Conservation (phyloP, 2,797 vertebrate species). For the Tadarida brasiliensis region DNA sequence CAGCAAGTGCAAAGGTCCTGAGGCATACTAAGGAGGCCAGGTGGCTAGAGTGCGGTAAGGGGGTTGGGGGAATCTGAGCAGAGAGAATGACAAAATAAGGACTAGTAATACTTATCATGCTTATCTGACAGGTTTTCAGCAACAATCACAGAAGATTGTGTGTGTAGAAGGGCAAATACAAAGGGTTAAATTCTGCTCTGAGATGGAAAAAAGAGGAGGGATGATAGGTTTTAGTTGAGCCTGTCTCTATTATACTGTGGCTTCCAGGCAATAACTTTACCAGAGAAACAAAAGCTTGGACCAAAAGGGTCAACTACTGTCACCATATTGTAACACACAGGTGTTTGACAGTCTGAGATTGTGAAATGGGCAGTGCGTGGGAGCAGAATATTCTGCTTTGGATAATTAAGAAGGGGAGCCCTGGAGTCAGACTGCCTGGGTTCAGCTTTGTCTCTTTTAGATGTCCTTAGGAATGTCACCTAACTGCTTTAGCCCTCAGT, state of each 20-base stretch:
- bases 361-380: not conserved
- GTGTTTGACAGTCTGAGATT: slow-evolving; percentile 1
- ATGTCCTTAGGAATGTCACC: slow-evolving; percentile 54
- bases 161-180: not conserved
- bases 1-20: not conserved
- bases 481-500: not conserved
- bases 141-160: not conserved
- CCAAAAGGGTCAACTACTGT: slow-evolving; percentile 43
- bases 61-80: not conserved
- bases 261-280: slow-evolving; percentile 24
- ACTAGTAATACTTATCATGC: not conserved
- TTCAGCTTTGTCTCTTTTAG: slow-evolving; percentile 35
- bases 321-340: not conserved
- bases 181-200: slow-evolving; percentile 27
- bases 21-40: not conserved
- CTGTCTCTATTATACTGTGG: not conserved
- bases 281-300: slow-evolving; percentile 61
- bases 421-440: slow-evolving; percentile 41
- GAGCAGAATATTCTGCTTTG: slow-evolving; percentile 52
- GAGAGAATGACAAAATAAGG: slow-evolving; percentile 26
- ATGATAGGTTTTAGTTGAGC: not conserved
- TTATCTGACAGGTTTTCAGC: not conserved
- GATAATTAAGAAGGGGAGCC: slow-evolving; percentile 29
- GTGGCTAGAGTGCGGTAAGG: not conserved
- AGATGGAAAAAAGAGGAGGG: not conserved